Evolutionary conservation across 1,140 invertebrate species (phyloP).

Genomic region (Lordiphosa mommai): DNA sequence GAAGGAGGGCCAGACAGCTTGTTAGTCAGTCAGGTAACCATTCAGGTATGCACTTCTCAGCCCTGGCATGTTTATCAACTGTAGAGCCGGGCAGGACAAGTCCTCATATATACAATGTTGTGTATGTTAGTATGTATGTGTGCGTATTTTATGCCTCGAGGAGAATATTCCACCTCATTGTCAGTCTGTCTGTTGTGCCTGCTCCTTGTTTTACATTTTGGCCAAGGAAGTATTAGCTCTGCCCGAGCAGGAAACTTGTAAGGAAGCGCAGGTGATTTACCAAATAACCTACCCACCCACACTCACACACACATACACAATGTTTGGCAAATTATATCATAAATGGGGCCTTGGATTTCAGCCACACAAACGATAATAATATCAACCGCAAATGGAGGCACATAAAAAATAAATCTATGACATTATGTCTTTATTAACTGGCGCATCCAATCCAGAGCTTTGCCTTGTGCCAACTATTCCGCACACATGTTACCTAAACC

Average conservation of each 20-base stretch:
- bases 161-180: constrained; percentile 36
- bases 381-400: constrained; percentile 61
- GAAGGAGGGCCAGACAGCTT: constrained; percentile 21
- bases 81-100: constrained; percentile 38
- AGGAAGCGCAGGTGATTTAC: constrained; percentile 76
- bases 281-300: constrained; percentile 49
- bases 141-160: constrained; percentile 48
- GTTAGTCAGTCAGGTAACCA: constrained; percentile 28
- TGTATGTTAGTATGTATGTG: constrained; percentile 15
- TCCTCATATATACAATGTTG: neutral
- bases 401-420: constrained; percentile 72
- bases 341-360: constrained; percentile 57
- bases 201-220: constrained; percentile 52
- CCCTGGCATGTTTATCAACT: constrained; percentile 40
- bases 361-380: constrained; percentile 55
- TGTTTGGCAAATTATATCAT: constrained; percentile 56
- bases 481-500: constrained; percentile 40
- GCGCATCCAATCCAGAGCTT: constrained; percentile 11
- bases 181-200: constrained; percentile 18
- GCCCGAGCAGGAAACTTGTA: constrained; percentile 65
- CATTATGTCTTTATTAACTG: constrained; percentile 77
- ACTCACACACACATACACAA: neutral
- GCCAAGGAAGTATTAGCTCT: constrained; percentile 69
- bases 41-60: constrained; percentile 36
- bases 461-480: constrained; percentile 49